Evolutionary conservation across 2,888 invertebrate genomes (phyloP).

Genomic region (Cephus spinipes): DNA sequence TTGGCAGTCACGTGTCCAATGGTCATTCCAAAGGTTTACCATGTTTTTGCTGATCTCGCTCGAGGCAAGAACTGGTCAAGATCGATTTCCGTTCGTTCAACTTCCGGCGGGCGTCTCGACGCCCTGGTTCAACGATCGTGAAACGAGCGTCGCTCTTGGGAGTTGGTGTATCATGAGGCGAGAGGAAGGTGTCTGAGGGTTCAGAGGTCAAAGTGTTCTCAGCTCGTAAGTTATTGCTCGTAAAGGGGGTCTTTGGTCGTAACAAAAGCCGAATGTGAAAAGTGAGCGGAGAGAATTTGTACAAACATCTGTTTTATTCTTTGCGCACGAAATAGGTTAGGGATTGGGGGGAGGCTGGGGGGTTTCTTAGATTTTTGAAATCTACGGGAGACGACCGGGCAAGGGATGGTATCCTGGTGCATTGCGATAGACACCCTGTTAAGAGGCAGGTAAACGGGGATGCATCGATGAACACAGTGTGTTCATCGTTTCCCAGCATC

Average conservation of each 20-base stretch:
- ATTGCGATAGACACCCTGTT: neutral
- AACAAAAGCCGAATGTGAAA: neutral
- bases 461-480: neutral
- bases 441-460: neutral
- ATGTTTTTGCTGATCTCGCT: neutral
- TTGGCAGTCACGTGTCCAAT: neutral
- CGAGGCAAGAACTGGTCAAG: neutral
- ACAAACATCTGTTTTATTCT: constrained; percentile 5
- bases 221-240: neutral
- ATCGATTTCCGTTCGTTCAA: neutral
- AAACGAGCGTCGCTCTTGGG: neutral
- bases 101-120: neutral
- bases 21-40: neutral
- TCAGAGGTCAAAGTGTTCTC: neutral
- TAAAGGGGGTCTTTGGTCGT: neutral
- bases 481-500: neutral
- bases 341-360: neutral
- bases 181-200: neutral
- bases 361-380: neutral
- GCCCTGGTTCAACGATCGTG: neutral
- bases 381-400: neutral
- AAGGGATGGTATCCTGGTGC: neutral
- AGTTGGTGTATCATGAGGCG: neutral
- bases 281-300: neutral
- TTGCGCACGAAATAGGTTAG: neutral